phyloP scores from a whole-genome alignment of 2,888 invertebrate species.

The Clistopyga incitator region DNA sequence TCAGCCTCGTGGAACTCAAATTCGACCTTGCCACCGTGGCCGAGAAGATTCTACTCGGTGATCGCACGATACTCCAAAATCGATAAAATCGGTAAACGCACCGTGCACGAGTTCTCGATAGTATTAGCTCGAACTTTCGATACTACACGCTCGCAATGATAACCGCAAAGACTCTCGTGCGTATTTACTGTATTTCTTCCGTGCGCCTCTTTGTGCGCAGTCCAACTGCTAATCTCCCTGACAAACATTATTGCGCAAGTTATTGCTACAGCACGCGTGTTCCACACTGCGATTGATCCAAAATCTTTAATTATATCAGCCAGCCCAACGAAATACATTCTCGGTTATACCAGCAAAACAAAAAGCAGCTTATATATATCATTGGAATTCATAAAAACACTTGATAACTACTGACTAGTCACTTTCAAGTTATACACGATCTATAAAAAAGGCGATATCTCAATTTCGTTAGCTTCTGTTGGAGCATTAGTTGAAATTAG shows the following conservation, averaged over 20 bases:
- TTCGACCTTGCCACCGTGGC: constrained; percentile 32
- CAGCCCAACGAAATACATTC: constrained; percentile 3
- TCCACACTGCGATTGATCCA: constrained; percentile 61
- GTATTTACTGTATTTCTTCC: constrained; percentile 44
- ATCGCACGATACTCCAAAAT: constrained; percentile 22
- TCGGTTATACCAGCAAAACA: constrained; percentile 19
- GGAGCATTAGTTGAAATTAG: neutral
- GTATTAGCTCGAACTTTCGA: constrained; percentile 26
- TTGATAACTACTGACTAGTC: neutral
- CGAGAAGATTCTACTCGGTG: constrained; percentile 10
- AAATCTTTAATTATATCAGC: constrained; percentile 57
- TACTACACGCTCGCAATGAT: constrained; percentile 2
- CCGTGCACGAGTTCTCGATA: neutral
- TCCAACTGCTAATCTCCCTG: constrained; percentile 54
- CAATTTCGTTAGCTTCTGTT: neutral
- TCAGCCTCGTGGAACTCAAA: constrained; percentile 22
- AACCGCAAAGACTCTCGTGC: constrained; percentile 15
- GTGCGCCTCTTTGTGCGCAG: constrained; percentile 12
- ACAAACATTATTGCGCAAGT: constrained; percentile 53
- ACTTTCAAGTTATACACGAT: neutral
- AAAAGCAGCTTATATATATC: neutral
- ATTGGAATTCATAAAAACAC: neutral
- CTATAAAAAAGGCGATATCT: neutral
- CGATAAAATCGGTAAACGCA: constrained; percentile 37
- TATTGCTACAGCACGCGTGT: constrained; percentile 25